phyloP scores from a whole-genome alignment of 1,140 invertebrate genomes.

The Cotesia vestalis region DNA sequence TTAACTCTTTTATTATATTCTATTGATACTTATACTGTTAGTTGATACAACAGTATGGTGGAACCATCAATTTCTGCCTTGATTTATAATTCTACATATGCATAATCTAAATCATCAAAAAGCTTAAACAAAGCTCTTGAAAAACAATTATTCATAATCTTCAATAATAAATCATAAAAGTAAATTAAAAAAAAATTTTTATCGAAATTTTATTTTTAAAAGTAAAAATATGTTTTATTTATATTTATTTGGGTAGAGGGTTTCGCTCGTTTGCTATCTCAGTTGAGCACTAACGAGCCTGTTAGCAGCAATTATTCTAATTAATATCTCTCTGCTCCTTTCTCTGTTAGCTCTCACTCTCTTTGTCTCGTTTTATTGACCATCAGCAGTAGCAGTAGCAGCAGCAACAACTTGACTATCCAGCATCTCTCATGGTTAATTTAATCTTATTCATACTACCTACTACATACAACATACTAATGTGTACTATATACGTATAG shows the following conservation, averaged over 20 bases:
- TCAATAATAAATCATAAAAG: no score
- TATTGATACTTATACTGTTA: no score
- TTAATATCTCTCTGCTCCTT: conserved; percentile 62
- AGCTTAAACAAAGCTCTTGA: not conserved
- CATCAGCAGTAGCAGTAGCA: not conserved
- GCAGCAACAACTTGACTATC: not conserved
- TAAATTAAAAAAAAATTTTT: no score
- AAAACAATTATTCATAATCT: conserved; percentile 1
- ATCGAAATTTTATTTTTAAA: not conserved
- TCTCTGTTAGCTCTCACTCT: conserved; percentile 10
- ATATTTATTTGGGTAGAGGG: conserved; percentile 42
- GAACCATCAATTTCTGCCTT: no score
- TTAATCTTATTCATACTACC: not conserved
- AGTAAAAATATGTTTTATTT: conserved; percentile 47
- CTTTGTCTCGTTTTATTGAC: conserved; percentile 25
- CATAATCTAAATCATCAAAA: no score
- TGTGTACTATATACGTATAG: not conserved
- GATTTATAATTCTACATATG: no score
- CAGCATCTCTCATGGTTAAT: not conserved
- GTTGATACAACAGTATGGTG: no score
- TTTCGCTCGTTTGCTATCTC: conserved; percentile 59
- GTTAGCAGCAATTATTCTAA: conserved; percentile 67
- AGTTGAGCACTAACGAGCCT: conserved; percentile 64
- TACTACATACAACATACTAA: not conserved
- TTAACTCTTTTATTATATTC: conserved; percentile 21